Evolutionary conservation across 1,140 invertebrate genomes (phyloP).

Genomic region (Ceratoteleas bidentatus): DNA sequence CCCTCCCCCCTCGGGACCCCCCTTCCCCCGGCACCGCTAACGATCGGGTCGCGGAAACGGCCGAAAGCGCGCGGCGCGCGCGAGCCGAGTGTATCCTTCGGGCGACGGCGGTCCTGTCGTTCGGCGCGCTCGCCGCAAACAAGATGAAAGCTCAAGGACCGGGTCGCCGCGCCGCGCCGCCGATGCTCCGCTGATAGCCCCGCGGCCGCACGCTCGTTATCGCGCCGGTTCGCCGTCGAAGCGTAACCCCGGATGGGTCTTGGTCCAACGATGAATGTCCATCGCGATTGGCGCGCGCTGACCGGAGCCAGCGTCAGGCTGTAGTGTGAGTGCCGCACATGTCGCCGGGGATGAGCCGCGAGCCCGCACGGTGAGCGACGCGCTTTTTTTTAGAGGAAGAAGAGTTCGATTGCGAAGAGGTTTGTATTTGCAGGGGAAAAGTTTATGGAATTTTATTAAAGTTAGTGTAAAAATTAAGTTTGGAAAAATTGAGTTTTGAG

Average conservation of each 20-base stretch:
- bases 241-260: conserved; percentile 16
- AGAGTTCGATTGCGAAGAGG: no score
- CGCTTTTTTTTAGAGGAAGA: no score
- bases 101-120: conserved; percentile 29
- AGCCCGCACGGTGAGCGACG: conserved; percentile 25
- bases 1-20: no score
- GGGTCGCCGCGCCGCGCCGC: background rate
- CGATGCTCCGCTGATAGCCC: conserved; percentile 10
- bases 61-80: conserved; percentile 66
- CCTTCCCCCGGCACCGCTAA: conserved; percentile 68
- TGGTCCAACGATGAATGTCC: no score
- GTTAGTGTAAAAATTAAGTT: no score
- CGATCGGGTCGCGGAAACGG: conserved; percentile 76
- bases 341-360: conserved; percentile 35
- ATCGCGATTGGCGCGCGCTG: conserved; percentile 22
- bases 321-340: conserved; percentile 27
- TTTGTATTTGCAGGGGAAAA: no score
- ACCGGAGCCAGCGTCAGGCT: conserved; percentile 5
- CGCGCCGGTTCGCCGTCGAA: background rate
- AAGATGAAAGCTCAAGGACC: conserved; percentile 47
- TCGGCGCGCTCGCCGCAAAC: conserved; percentile 25
- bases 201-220: background rate
- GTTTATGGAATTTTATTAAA: no score
- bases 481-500: no score
- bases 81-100: conserved; percentile 42